Evolutionary conservation across 92 coral and sea anemone genomes (phyloP).

Genomic region (Chrysogorgia sp.): DNA sequence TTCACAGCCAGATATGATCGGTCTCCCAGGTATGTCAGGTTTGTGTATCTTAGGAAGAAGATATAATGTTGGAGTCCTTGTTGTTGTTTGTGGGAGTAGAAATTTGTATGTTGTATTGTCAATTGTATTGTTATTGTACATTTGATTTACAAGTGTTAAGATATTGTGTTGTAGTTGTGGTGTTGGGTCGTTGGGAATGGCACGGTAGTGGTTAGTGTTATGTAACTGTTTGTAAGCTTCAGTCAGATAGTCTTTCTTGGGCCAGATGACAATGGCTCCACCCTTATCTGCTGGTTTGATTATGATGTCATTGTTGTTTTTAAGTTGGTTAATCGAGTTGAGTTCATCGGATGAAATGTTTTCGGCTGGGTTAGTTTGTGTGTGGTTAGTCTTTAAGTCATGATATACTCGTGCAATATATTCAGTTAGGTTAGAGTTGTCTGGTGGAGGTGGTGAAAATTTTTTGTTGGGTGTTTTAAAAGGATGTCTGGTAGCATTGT

Average conservation of each 20-base stretch:
- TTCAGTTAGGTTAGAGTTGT: background rate
- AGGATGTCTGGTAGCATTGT: background rate
- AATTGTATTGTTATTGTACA: background rate
- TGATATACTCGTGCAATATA: background rate
- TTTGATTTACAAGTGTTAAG: background rate
- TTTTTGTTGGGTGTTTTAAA: background rate
- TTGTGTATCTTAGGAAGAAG: conserved; percentile 5
- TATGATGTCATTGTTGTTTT: background rate
- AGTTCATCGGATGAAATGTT: background rate
- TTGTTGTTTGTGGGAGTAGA: background rate
- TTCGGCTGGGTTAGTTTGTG: background rate
- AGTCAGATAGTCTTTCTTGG: too few species aligned
- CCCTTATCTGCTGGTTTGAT: too few species aligned
- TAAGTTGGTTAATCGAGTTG: background rate
- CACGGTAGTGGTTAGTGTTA: background rate
- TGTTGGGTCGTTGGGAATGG: background rate
- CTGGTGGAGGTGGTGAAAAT: background rate
- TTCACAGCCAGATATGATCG: too few species aligned
- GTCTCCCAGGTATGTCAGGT: too few species aligned
- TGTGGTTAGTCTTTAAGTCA: background rate
- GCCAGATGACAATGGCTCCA: too few species aligned
- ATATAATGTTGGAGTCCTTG: background rate
- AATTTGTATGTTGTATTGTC: background rate
- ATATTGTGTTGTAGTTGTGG: background rate
- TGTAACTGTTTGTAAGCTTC: too few species aligned